Conservation (phyloP, 2,888 invertebrate genomes). For the Apamea anceps region DNA sequence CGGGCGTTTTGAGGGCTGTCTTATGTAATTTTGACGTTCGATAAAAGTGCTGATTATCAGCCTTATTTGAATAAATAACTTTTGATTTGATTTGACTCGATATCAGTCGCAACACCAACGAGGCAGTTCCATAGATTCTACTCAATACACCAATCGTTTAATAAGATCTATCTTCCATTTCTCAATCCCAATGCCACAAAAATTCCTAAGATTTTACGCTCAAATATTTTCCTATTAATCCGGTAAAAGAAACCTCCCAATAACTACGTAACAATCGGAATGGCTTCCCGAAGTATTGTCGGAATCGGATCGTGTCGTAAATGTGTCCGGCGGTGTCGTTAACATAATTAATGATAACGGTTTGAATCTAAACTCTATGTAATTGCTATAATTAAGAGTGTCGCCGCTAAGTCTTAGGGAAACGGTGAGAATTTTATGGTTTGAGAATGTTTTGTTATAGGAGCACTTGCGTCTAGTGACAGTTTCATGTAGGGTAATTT, state of each 20-base stretch:
- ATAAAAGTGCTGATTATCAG: too few species aligned
- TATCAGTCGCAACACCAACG: too few species aligned
- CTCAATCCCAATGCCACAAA: not conserved
- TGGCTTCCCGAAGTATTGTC: conserved; percentile 59
- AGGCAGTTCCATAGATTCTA: not conserved
- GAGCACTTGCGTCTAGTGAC: not conserved
- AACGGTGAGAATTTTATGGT: conserved; percentile 18
- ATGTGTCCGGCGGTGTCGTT: conserved; percentile 59
- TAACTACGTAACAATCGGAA: conserved; percentile 61
- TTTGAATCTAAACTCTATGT: conserved; percentile 64
- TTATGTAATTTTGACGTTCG: too few species aligned
- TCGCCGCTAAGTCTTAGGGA: conserved; percentile 45
- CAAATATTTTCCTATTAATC: conserved; percentile 35
- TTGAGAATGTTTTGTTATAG: conserved; percentile 8
- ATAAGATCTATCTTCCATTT: not conserved
- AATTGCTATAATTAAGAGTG: conserved; percentile 64
- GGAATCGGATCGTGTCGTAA: conserved; percentile 57
- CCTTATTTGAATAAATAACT: too few species aligned
- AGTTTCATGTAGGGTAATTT: too few species aligned
- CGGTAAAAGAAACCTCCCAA: conserved; percentile 45
- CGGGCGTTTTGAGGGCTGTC: too few species aligned
- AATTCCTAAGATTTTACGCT: conserved; percentile 30
- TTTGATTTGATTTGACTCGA: too few species aligned
- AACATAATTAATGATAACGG: conserved; percentile 64
- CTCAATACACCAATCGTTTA: not conserved